A percentile compares a stretch with the other conserved stretches of the same genome.
Evolutionary conservation across 2,797 vertebrate species (phyloP).

Genomic region (Aplochiton taeniatus): DNA sequence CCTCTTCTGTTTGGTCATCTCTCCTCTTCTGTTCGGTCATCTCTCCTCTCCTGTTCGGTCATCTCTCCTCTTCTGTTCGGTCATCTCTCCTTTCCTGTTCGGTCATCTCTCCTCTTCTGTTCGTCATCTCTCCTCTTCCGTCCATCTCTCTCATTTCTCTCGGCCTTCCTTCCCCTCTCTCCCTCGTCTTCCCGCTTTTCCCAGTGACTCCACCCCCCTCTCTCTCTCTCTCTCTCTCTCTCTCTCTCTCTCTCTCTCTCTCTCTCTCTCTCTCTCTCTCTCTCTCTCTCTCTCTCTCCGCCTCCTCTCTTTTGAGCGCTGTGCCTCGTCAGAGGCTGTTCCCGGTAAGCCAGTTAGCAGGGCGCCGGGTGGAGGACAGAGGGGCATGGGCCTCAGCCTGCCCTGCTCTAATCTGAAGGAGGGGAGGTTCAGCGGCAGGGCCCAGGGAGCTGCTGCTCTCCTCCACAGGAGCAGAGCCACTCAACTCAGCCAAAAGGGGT

Average conservation of each 20-base stretch:
- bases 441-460: too few species aligned
- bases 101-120: conserved; percentile 4
- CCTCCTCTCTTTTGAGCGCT: neutral
- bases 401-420: neutral
- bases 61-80: too few species aligned
- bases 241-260: neutral
- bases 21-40: too few species aligned
- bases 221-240: neutral
- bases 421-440: neutral
- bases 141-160: neutral
- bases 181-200: neutral
- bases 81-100: too few species aligned
- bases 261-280: neutral
- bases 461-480: too few species aligned
- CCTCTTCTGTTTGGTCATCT: too few species aligned
- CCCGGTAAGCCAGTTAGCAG: conserved; percentile 51
- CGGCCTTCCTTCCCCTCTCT: neutral
- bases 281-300: conserved; percentile 32
- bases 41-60: too few species aligned
- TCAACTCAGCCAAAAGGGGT: too few species aligned
- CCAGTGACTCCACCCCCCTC: neutral
- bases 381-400: neutral
- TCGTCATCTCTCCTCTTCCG: neutral
- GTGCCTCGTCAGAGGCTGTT: conserved; percentile 19
- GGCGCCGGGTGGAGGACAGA: conserved; percentile 14